Evolutionary conservation across 2,888 invertebrate species (phyloP).

Genomic region (Cacoxenus indagator): DNA sequence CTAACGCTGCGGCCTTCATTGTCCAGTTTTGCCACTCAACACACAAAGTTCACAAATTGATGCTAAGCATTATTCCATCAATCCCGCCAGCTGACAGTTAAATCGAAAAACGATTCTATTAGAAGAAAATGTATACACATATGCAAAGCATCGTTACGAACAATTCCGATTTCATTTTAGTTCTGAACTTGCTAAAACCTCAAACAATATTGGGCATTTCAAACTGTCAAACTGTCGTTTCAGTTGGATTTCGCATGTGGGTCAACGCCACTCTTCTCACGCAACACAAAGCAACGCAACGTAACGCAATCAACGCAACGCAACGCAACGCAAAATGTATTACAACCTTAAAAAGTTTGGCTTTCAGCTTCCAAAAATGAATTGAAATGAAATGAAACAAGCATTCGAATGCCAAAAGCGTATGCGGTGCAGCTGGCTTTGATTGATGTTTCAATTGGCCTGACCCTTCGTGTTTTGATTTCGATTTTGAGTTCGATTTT

Average conservation of each 20-base stretch:
- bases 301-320: not conserved
- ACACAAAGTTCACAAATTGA: too few species aligned
- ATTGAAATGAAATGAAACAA: not conserved
- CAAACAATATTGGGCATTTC: not conserved
- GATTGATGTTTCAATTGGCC: conserved; percentile 21
- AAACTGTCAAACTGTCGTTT: conserved; percentile 15
- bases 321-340: not conserved
- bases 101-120: not conserved
- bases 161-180: not conserved
- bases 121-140: not conserved
- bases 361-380: not conserved
- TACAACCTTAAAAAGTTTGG: conserved; percentile 10
- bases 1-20: too few species aligned
- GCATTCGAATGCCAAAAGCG: not conserved
- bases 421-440: not conserved
- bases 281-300: not conserved
- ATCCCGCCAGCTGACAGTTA: too few species aligned
- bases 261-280: too few species aligned
- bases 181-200: not conserved
- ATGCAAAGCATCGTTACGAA: too few species aligned
- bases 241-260: not conserved
- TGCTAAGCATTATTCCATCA: too few species aligned
- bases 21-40: too few species aligned
- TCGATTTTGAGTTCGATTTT: not conserved
- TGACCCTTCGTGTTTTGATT: not conserved